Evolutionary conservation across 2,888 invertebrate genomes (phyloP).

Genomic region (Hirtodrosophila trivittata): DNA sequence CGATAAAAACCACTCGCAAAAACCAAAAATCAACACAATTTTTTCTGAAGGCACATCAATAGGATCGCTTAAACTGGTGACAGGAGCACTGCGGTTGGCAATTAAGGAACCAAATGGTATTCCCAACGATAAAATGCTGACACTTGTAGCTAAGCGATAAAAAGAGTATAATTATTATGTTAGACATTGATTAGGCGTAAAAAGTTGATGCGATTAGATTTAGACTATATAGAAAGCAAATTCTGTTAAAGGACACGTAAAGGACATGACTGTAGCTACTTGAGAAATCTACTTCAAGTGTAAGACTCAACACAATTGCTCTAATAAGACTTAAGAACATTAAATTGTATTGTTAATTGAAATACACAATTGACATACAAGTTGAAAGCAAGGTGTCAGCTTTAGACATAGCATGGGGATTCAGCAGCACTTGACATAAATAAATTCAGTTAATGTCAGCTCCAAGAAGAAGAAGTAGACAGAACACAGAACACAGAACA

Average conservation of each 20-base stretch:
- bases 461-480: constrained; percentile 30
- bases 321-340: constrained; percentile 21
- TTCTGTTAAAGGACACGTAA: too few relatives aligned
- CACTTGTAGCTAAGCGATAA: background rate
- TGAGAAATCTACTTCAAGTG: too few relatives aligned
- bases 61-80: background rate
- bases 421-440: constrained; percentile 45
- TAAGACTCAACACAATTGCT: too few relatives aligned
- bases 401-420: background rate
- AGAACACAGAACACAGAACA: constrained; percentile 18
- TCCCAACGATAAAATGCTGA: constrained; percentile 3
- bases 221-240: too few relatives aligned
- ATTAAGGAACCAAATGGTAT: constrained; percentile 18
- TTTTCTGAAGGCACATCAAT: constrained; percentile 18
- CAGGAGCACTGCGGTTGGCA: constrained; percentile 10
- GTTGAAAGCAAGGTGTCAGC: too few relatives aligned
- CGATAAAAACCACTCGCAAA: constrained; percentile 35
- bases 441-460: constrained; percentile 74
- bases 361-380: constrained; percentile 39
- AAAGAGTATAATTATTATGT: too few relatives aligned
- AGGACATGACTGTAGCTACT: too few relatives aligned
- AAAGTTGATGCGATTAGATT: too few relatives aligned
- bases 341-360: constrained; percentile 63
- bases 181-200: too few relatives aligned
- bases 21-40: background rate